phyloP scores from a whole-genome alignment of 2,888 invertebrate genomes.

The Polyploca ridens region DNA sequence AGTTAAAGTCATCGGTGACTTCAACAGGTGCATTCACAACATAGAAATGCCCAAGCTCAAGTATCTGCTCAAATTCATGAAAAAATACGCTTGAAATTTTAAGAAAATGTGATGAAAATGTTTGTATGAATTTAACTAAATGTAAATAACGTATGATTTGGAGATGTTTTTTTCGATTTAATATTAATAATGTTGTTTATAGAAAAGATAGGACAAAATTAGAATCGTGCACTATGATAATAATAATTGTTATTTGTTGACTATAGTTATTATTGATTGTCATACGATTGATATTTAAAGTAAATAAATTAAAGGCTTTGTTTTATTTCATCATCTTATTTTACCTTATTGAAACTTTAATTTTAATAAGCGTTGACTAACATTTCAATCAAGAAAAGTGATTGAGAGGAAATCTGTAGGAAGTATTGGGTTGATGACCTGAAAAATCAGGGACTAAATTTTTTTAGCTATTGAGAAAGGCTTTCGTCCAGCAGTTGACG shows the following conservation, averaged over 20 bases:
- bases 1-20: slow-evolving; percentile 79
- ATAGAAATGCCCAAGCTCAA: slow-evolving; percentile 81
- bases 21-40: slow-evolving; percentile 79
- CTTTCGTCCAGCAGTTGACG: too few species aligned
- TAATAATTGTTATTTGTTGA: slow-evolving; percentile 11
- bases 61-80: slow-evolving; percentile 79
- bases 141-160: slow-evolving; percentile 16
- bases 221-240: too few species aligned
- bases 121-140: slow-evolving; percentile 6
- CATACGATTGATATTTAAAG: background rate
- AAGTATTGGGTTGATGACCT: too few species aligned
- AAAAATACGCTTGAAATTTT: slow-evolving; percentile 67
- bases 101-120: slow-evolving; percentile 21
- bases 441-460: too few species aligned
- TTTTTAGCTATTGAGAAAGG: too few species aligned
- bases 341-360: background rate
- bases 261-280: background rate
- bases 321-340: background rate
- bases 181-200: slow-evolving; percentile 11
- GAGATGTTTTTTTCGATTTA: slow-evolving; percentile 11
- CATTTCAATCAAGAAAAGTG: too few species aligned
- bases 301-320: background rate
- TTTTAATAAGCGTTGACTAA: too few species aligned
- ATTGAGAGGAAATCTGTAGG: too few species aligned
- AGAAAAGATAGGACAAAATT: too few species aligned